phyloP scores from a whole-genome alignment of 2,113 vertebrate species.

The Epinephelus cyanopodus region DNA sequence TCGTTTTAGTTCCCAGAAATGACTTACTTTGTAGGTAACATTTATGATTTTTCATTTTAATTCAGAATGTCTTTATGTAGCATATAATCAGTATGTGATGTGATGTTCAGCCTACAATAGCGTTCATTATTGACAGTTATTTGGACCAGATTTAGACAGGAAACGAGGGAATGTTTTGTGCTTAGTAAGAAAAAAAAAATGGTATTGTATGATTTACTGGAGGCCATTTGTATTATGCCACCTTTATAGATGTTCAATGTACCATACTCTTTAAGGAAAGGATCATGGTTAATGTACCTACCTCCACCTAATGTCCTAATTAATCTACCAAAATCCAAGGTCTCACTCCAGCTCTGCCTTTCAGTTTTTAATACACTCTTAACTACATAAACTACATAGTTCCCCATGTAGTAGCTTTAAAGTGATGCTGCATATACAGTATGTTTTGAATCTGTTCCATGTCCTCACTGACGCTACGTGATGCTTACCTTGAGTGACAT shows the following conservation, averaged over 20 bases:
- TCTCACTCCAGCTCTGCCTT: background rate
- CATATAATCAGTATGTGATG: background rate
- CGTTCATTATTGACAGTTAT: background rate
- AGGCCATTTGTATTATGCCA: background rate
- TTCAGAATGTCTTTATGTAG: background rate
- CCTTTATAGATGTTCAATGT: conserved; percentile 12
- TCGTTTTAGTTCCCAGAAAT: background rate
- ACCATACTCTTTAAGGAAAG: conserved; percentile 8
- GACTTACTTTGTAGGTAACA: background rate
- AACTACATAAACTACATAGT: background rate
- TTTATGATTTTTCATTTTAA: background rate
- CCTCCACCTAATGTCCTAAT: conserved; percentile 17
- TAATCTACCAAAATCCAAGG: conserved; percentile 18
- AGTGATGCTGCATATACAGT: background rate
- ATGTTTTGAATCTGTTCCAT: background rate
- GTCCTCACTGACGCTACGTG: conserved; percentile 1
- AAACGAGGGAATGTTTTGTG: background rate
- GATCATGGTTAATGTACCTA: conserved; percentile 12
- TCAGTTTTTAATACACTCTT: background rate
- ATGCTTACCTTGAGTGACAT: conserved; percentile 22
- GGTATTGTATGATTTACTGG: background rate
- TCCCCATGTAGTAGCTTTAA: background rate
- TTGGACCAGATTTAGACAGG: background rate
- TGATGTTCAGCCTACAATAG: background rate
- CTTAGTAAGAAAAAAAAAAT: background rate